These are phyloP conservation scores for Ivindomyrus marchei DNA, from an alignment of 2,113 vertebrate genomes.

Conservation along the genomic window DNA sequence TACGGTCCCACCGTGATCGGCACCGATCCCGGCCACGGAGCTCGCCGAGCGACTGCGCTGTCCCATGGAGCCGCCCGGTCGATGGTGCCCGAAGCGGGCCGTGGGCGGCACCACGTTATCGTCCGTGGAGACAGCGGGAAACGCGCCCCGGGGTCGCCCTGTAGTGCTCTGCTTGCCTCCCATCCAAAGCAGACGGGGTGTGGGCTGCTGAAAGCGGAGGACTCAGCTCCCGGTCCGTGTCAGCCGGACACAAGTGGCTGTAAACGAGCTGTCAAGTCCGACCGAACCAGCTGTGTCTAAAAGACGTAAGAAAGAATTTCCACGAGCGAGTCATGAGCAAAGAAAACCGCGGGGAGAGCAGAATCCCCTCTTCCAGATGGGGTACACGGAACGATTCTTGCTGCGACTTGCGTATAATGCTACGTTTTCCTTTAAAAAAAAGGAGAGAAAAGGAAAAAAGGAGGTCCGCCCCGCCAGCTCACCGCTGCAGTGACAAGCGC, in stretches of 20 bases:
- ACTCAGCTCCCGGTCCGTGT: slow-evolving; percentile 31
- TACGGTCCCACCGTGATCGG: slow-evolving; percentile 73
- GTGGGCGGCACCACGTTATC: slow-evolving; percentile 85
- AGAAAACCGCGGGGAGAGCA: background rate
- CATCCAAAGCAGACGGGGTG: slow-evolving; percentile 61
- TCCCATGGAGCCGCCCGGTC: slow-evolving; percentile 82
- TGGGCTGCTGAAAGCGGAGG: slow-evolving; percentile 33
- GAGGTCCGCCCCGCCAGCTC: background rate
- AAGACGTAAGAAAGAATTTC: slow-evolving; percentile 56
- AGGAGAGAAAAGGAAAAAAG: background rate
- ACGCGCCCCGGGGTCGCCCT: slow-evolving; percentile 75
- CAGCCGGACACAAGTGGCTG: slow-evolving; percentile 18
- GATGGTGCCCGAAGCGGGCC: slow-evolving; percentile 85
- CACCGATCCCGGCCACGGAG: slow-evolving; percentile 87
- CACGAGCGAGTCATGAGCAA: slow-evolving; percentile 56
- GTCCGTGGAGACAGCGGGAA: slow-evolving; percentile 83
- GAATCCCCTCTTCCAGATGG: background rate
- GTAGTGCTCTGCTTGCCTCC: slow-evolving; percentile 90
- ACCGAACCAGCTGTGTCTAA: slow-evolving; percentile 41
- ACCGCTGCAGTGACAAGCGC: background rate
- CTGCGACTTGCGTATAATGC: background rate
- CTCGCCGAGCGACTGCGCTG: slow-evolving; percentile 89
- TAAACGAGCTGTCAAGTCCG: slow-evolving; percentile 42
- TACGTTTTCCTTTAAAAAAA: background rate
- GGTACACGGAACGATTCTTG: background rate